phyloP scores from a whole-genome alignment of 2,797 vertebrate species.

The Dallia pectoralis region DNA sequence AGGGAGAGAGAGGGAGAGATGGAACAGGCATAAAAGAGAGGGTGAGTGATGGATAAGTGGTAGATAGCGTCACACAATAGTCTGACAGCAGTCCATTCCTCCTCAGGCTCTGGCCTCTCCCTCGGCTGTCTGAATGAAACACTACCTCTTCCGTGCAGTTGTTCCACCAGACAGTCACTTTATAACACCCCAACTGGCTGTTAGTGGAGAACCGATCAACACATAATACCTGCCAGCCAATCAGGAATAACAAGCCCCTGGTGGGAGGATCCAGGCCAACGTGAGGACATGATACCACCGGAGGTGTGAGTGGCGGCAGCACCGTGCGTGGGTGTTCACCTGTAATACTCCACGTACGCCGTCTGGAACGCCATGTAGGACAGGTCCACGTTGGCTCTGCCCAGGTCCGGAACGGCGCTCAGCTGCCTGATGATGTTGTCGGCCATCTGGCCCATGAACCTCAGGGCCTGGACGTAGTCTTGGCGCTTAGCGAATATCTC shows the following conservation, averaged over 20 bases:
- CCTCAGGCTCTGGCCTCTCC: too few species aligned
- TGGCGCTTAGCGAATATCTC: slow-evolving; percentile 83
- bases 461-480: slow-evolving; percentile 83
- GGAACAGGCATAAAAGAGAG: too few species aligned
- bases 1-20: not conserved
- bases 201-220: slow-evolving; percentile 61
- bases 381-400: slow-evolving; percentile 71
- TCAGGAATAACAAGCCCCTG: slow-evolving; percentile 28
- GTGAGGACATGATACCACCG: too few species aligned
- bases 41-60: too few species aligned
- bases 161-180: slow-evolving; percentile 39
- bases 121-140: slow-evolving; percentile 45
- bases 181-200: slow-evolving; percentile 47
- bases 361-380: slow-evolving; percentile 69
- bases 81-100: too few species aligned
- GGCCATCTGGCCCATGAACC: slow-evolving; percentile 83
- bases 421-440: slow-evolving; percentile 79
- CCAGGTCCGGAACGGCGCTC: slow-evolving; percentile 77
- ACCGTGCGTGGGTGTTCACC: slow-evolving; percentile 65
- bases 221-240: too few species aligned
- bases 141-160: slow-evolving; percentile 60
- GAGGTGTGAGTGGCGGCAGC: too few species aligned
- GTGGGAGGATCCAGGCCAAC: too few species aligned
- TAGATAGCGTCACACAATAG: too few species aligned
- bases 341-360: slow-evolving; percentile 83